Conservation (phyloP, 2,888 invertebrate genomes). For the Subacronicta megacephala region DNA sequence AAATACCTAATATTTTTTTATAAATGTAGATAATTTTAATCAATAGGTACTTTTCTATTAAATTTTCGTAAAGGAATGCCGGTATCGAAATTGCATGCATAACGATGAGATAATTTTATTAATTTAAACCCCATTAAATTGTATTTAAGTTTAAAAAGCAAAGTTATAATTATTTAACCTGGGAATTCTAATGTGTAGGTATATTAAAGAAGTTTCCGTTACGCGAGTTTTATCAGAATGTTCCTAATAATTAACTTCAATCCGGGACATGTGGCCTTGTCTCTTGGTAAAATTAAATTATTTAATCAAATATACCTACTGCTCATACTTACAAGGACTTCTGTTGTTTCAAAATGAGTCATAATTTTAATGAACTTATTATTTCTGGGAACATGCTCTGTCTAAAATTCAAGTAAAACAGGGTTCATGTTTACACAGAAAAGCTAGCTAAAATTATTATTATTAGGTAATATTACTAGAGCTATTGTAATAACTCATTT, state of each 20-base stretch:
- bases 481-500: no score
- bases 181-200: slow-evolving; percentile 14
- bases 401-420: neutral
- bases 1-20: no score
- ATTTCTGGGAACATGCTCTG: neutral
- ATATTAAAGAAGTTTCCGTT: slow-evolving; percentile 7
- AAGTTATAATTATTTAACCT: slow-evolving; percentile 8
- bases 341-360: slow-evolving; percentile 2
- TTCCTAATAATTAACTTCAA: slow-evolving; percentile 17
- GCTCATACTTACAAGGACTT: neutral
- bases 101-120: neutral
- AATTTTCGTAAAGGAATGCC: no score
- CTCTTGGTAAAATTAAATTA: slow-evolving; percentile 18
- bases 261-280: slow-evolving; percentile 6
- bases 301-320: slow-evolving; percentile 3
- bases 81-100: neutral
- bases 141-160: no score
- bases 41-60: no score
- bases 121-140: no score
- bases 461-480: no score
- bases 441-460: no score
- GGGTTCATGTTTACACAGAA: neutral
- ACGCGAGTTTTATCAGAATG: neutral
- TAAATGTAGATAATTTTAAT: no score
- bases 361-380: neutral